A percentile compares a stretch with the other conserved stretches of the same genome.
Evolutionary conservation across 2,888 invertebrate genomes (phyloP).

Genomic region (Ariolimax columbianus): DNA sequence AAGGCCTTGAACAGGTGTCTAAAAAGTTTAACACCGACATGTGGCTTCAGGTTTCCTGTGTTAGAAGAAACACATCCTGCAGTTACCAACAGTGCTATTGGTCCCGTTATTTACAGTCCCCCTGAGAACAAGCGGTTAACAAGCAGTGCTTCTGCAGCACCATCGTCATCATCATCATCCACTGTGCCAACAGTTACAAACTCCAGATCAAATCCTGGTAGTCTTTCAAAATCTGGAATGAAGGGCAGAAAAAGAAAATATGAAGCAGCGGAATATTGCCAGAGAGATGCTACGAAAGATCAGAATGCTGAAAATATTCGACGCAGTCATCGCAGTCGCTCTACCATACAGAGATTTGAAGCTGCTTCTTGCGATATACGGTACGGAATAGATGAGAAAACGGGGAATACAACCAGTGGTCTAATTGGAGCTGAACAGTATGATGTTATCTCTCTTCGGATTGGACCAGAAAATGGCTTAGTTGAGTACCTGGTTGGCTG

Average conservation of each 20-base stretch:
- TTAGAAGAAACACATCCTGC: constrained; percentile 38
- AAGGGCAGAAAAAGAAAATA: constrained; percentile 1
- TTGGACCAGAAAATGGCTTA: constrained; percentile 1
- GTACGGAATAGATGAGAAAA: not conserved
- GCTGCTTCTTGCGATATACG: not conserved
- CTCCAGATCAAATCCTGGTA: not conserved
- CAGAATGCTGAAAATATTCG: constrained; percentile 23
- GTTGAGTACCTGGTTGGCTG: constrained; percentile 47
- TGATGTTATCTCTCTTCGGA: constrained; percentile 44
- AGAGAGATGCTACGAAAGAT: not conserved
- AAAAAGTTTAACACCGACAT: constrained; percentile 44
- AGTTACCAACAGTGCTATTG: not conserved
- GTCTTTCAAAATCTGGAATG: constrained; percentile 1
- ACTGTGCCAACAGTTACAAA: not conserved
- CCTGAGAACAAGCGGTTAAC: not conserved
- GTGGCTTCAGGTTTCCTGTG: constrained; percentile 51
- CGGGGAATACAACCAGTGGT: not conserved
- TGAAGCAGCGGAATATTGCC: not conserved
- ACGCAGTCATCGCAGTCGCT: constrained; percentile 44
- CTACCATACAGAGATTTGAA: constrained; percentile 31
- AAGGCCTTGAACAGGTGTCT: constrained; percentile 46
- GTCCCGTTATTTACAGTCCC: not conserved
- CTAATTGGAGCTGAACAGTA: constrained; percentile 31
- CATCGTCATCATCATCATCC: not conserved
- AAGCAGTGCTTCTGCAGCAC: not conserved